Base-by-base conservation (phyloP, 1,140 invertebrate genomes). In the Bradynema listronoti region DNA sequence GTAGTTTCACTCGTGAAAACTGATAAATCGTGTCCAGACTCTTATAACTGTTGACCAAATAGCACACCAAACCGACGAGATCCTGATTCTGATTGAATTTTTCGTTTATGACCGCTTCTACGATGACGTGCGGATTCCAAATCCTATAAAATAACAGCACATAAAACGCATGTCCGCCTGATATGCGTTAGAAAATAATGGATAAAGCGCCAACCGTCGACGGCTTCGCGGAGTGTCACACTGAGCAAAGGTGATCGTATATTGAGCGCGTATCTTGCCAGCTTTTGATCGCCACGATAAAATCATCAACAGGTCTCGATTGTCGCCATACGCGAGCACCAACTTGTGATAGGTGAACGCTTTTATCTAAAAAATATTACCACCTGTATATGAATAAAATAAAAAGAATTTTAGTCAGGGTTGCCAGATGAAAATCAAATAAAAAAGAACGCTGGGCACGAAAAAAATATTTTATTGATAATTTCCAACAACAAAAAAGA, bases 301-400 rank as follows among this genome's bases (percentile, higher is more conserved):
- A 19, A 63, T 54, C n/a, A 63, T 16, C 29, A 63, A 46, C n/a
- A 51, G 32, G 34, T 63, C 62, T 22, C 62, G 43, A 2, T 63
- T 34, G 2, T 50, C 61, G 3, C 61, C 61, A 45, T 63, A 63
- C 4, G 62, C 63, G 19, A 63, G 36, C 2, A 63, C 58, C 36
- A 63, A 39, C 55, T 63, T 63, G 61, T 63, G 61, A 29, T 63
- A 63, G 19, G 61, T 63, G 22, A 53, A 63, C 3, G 61, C 51
- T 0, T 42, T 58, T 6, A 63, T 36, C 61, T 63, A 41, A 24
- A 60, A 30, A 42, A 24, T n/a, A n/a, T n/a, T n/a, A n/a, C n/a
- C n/a, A n/a, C n/a, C n/a, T n/a, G n/a, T n/a, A n/a, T n/a, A n/a
- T n/a, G n/a, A n/a, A n/a, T n/a, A n/a, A n/a, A n/a, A n/a, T n/a